Base-by-base conservation (phyloP, 1,140 invertebrate species). In the Aphelinus certus region DNA sequence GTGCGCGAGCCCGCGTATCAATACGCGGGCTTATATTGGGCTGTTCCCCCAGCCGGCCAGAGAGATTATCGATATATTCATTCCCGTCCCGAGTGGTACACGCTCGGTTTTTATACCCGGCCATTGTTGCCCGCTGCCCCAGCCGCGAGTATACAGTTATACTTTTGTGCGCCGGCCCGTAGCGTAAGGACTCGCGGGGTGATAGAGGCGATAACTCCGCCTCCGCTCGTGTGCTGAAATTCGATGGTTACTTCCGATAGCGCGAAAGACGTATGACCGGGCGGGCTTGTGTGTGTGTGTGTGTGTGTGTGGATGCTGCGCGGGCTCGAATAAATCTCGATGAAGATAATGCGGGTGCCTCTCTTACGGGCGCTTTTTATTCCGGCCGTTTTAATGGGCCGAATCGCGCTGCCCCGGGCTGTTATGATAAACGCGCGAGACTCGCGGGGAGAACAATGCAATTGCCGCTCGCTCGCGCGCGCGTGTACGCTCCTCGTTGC, bases 311-410 rank as follows among this genome's bases (percentile, higher is more conserved):
- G 53, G n/a, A 62, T 10, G 4, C 26, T 53, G 9, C 9, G 51
- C 51, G 51, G 7, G 7, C 6, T 2, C 26, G 49, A 69, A 74
- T 74, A 74, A 74, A 74, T 74, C 75, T 77, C 64, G 71, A 68
- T 73, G 68, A 58, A 79, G 79, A 80, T 80, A 81, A 76, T 62
- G 56, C 62, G 70, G 73, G 65, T 66, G 69, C n/a, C 66, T 72
- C 60, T 62, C 45, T 71, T 42, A 43, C 57, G 51, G 5, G 62
- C 43, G 57, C n/a, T 76, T 63, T 48, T 63, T 67, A 10, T 66
- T 71, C 64, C 60, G 46, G 42, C 51, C 78, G 67, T 81, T 79
- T 79, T 81, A 80, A 81, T 77, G 75, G 77, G 75, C 68, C 65
- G 65, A 74, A 62, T 69, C 43, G 67, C 67, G 57, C 43, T 26